Evolutionary conservation across 1,140 invertebrate genomes (phyloP).

Genomic region (Atta cephalotes): DNA sequence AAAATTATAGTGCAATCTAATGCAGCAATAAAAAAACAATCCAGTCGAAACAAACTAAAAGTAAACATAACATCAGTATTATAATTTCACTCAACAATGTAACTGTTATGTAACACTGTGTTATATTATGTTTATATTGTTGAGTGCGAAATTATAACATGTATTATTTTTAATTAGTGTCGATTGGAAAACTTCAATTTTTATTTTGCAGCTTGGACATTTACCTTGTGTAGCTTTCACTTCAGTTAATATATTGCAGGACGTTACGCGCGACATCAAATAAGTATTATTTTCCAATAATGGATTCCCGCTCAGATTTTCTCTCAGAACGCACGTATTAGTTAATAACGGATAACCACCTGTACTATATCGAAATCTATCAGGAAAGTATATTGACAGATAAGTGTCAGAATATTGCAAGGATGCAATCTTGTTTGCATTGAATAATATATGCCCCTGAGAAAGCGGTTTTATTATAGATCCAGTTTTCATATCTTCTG

Average conservation of each 20-base stretch:
- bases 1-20: too few relatives aligned
- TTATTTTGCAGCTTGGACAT: not conserved
- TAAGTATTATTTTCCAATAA: conserved; percentile 31
- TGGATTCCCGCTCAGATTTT: not conserved
- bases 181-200: not conserved
- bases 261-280: conserved; percentile 27
- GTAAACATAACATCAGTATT: too few relatives aligned
- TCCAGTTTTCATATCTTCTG: conserved; percentile 1
- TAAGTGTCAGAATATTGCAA: conserved; percentile 53
- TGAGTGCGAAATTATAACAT: not conserved
- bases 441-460: conserved; percentile 5
- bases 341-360: not conserved
- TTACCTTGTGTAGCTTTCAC: conserved; percentile 12
- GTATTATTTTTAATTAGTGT: not conserved
- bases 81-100: too few relatives aligned
- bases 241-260: conserved; percentile 27
- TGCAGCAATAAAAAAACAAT: too few relatives aligned
- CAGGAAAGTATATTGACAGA: conserved; percentile 53
- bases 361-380: conserved; percentile 11
- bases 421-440: conserved; percentile 34
- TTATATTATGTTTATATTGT: too few relatives aligned
- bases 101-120: too few relatives aligned
- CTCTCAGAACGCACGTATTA: not conserved
- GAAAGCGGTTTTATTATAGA: conserved; percentile 14
- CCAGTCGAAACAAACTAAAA: too few relatives aligned